Evolutionary conservation across 2,113 vertebrate genomes (phyloP), one percentile per base, ranked within the genome.

Genomic region (Donacobius atricapilla): DNA sequence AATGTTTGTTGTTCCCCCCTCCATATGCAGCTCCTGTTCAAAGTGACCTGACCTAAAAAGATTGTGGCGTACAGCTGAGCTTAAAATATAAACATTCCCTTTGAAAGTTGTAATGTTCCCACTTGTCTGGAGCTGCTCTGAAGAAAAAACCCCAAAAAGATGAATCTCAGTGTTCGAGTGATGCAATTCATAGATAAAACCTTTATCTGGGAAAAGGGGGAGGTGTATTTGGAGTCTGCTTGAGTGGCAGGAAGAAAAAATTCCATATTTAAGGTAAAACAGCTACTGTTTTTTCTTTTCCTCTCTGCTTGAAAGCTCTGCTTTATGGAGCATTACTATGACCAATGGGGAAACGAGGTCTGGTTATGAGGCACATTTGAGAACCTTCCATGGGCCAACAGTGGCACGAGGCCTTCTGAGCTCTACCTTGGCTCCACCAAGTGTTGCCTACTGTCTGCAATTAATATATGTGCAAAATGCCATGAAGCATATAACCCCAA

Each of bases 1-100:
- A 90, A 91, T 91, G 65, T 83, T 90, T 96, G 87, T 84, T 92
- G 75, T 83, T 91, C 25, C 51, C 27, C 40, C 11, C 25, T 83
- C 76, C 42, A 15, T 42, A 70, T 3, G 1, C 63, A 27, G 40
- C 37, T 35, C 54, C 31, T 68, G 51, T 89, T 96, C 28, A 11
- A 92, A 93, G 53, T 70, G 83, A 84, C 95, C 92, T 95, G 92
- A 94, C 93, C 90, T 92, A 84, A 80, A 96, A 94, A 90, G 88
- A 53, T 40, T 66, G 83, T 50, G 89, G 80, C 10, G 4, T 56
- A 77, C 61, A 77, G 65, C 94, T 90, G 76, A 93, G 79, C 79
- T 83, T 89, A 83, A 94, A 96, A 93, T 79, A 93, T 73, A 91
- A 94, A 93, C 84, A 58, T 88, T 88, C 24, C 31, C 60, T 89